Conservation (phyloP, 2,113 vertebrate genomes). For the Salvator merianae region DNA sequence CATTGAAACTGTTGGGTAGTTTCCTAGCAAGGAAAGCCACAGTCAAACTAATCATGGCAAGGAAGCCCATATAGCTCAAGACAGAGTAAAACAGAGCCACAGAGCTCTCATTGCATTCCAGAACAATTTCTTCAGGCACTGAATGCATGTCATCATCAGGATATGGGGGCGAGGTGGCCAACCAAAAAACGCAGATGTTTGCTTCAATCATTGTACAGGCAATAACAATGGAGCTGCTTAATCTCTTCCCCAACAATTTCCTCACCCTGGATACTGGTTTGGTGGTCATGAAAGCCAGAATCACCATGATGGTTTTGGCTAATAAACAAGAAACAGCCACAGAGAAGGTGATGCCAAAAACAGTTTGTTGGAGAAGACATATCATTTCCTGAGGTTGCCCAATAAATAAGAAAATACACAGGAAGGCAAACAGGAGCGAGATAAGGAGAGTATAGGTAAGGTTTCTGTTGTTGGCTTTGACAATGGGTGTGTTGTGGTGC, state of each 20-base stretch:
- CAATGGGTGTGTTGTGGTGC: no score
- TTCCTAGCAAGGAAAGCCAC: background rate
- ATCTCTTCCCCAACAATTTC: background rate
- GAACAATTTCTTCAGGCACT: background rate
- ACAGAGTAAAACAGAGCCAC: background rate
- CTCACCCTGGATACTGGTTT: background rate
- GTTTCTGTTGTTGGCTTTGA: no score
- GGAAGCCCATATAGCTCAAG: background rate
- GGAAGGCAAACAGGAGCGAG: no score
- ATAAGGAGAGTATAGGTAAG: no score
- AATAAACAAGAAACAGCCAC: background rate
- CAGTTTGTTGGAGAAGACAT: no score
- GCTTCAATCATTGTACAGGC: background rate
- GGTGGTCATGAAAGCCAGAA: background rate
- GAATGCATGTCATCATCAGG: background rate
- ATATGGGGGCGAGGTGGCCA: background rate
- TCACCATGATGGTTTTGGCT: background rate
- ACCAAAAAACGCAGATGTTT: background rate
- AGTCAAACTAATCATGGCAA: background rate
- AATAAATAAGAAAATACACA: no score
- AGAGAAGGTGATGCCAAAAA: background rate
- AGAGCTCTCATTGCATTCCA: background rate
- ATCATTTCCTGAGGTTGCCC: no score
- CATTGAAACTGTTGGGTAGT: background rate
- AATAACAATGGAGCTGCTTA: background rate